phyloP scores from a whole-genome alignment of 2,888 invertebrate species.

The Hydrotaea cyrtoneurina region DNA sequence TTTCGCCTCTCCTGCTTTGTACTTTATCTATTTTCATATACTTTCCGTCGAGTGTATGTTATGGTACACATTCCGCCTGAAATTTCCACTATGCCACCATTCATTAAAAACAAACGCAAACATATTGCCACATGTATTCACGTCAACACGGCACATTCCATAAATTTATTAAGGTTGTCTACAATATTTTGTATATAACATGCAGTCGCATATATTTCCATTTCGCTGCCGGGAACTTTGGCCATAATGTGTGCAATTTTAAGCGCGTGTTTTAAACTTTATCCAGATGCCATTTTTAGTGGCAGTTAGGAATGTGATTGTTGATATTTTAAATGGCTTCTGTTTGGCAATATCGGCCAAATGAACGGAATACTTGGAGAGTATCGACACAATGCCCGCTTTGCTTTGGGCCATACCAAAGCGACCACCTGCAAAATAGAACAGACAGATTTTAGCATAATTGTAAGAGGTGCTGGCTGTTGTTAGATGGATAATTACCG shows the following conservation, averaged over 20 bases:
- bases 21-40: no score
- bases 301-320: constrained; percentile 73
- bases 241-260: neutral
- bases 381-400: constrained; percentile 72
- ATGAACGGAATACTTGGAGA: constrained; percentile 70
- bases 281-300: constrained; percentile 73
- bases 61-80: no score
- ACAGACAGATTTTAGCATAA: no score
- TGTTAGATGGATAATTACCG: constrained; percentile 59
- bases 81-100: no score
- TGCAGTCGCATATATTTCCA: neutral
- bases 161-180: neutral
- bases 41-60: no score
- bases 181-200: neutral
- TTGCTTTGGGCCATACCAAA: constrained; percentile 74
- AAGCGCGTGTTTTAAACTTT: constrained; percentile 64
- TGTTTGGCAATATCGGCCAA: constrained; percentile 47
- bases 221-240: neutral
- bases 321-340: constrained; percentile 67
- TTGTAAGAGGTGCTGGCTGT: no score
- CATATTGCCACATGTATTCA: neutral
- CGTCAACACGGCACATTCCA: neutral
- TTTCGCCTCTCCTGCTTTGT: no score
- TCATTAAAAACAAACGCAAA: neutral
- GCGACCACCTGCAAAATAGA: constrained; percentile 70